Base-by-base conservation (phyloP, 2,797 vertebrate species). In the Masticophis lateralis region DNA sequence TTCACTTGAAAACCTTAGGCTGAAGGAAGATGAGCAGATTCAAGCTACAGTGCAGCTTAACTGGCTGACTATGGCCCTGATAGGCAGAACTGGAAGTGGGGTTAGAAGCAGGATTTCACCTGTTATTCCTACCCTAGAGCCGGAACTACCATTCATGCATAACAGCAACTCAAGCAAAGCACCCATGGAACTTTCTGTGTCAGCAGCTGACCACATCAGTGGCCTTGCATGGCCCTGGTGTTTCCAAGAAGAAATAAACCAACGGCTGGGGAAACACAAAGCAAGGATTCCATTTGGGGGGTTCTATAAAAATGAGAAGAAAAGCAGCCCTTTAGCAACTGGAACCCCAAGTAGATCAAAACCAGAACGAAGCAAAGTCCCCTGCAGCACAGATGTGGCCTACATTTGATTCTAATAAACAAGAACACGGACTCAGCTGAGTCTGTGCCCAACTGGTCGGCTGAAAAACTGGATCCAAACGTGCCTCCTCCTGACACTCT, bases 321-420 rank as follows among this genome's bases (percentile, higher is more conserved):
- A 66, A 90, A 66, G 92, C 79, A 87, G 53, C 79, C 87, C 53
- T 89, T 90, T 32, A 90, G 89, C 51, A 28, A 90, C 6, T 22
- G 59, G 59, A 69, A 69, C 25, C 79, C 12, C 28, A 56, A 57
- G 74, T 56, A 90, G 69, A 90, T 87, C 32, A 90, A 87, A 93
- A 90, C 57, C 92, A 93, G 89, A 66, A 90, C 6, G 27, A 61
- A 66, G 27, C 60, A 56, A 87, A 37, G 25, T 87, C 16, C 32
- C 10, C 79, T 87, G 92, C 51, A 90, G 59, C 55, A 27, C 79
- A 93, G 89, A 59, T 93, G 92, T 93, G 89, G 37, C 83, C 89
- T 87, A 87, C 32, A 90, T 93, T 90, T 90, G 89, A 90, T 87
- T 90, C 92, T 61, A 90, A 51, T 51, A 51, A 87, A 87, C 83